Evolutionary conservation across 2,113 vertebrate species (phyloP), one percentile per base, ranked within the genome.

Genomic region (Hippocampus mohnikei): DNA sequence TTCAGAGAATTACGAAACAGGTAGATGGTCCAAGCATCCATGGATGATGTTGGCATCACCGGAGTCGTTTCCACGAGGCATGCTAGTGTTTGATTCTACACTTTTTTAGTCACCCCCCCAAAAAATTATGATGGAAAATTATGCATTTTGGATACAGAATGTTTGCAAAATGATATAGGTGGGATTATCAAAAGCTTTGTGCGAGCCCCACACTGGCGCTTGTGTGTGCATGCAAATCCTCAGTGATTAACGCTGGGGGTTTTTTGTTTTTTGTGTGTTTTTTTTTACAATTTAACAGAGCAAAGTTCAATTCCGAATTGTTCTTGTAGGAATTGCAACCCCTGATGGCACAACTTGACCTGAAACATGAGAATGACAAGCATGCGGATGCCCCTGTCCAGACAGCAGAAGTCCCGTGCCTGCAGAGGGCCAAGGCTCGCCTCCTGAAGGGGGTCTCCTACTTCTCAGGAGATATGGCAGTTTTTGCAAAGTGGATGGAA

Each of bases 401-500:
- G 41, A 23, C 72, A 4, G 15, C 41, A 13, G 5, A 9, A 27
- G 2, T 20, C 16, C 33, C 60, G 1, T 3, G 21, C 11, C 29
- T 50, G 23, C 73, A 82, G 71, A 79, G 16, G 60, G 56, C 77
- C 25, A 82, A 69, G 70, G 58, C 70, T 25, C 69, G 64, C 20
- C 48, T 92, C 76, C 64, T 84, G 1, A 88, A 81, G 40, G 77
- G 72, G 10, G 68, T 90, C 27, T 91, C 88, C 9, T 92, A 90
- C 72, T 87, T 93, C 65, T 74, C 88, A 33, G 93, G 92, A 70
- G 91, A 93, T 68, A 93, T 93, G 93, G 15, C 73, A 16, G 74
- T 74, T 16, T 90, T 91, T 76, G 91, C 76, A 37, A 87, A 92
- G 82, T 93, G 93, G 92, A 92, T 93, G 88, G 85, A 91, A 84